Evolutionary conservation across 2,888 invertebrate genomes (phyloP).

Genomic region (Tachina grossa): DNA sequence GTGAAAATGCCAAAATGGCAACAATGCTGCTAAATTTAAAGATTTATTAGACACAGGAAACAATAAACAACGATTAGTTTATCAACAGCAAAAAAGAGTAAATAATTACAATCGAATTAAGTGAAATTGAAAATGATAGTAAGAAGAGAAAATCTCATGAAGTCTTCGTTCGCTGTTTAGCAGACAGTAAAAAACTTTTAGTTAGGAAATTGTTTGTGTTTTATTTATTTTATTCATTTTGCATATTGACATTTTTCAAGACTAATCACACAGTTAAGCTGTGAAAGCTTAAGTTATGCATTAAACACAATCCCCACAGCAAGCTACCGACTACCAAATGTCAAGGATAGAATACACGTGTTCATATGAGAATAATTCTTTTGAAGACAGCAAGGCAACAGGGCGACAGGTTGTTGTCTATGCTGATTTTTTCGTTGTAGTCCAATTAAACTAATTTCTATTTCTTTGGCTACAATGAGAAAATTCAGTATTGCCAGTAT

Average conservation of each 20-base stretch:
- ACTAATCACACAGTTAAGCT: not conserved
- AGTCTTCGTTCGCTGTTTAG: constrained; percentile 9
- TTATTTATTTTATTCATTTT: constrained; percentile 23
- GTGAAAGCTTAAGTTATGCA: too few species aligned
- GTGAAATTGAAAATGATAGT: constrained; percentile 14
- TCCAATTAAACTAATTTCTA: too few species aligned
- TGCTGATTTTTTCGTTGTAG: too few species aligned
- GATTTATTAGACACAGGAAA: constrained; percentile 43
- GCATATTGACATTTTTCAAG: constrained; percentile 2
- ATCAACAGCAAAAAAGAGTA: constrained; percentile 37
- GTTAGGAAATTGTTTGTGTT: constrained; percentile 24
- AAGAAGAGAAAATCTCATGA: not conserved
- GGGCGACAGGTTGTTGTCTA: too few species aligned
- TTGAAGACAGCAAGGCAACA: too few species aligned
- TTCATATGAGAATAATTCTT: too few species aligned
- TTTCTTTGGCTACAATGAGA: too few species aligned
- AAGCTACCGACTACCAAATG: too few species aligned
- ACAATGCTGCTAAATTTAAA: constrained; percentile 33
- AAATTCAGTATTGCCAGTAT: too few species aligned
- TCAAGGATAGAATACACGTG: too few species aligned
- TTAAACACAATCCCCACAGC: too few species aligned
- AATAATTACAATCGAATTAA: constrained; percentile 45
- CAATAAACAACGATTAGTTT: constrained; percentile 43
- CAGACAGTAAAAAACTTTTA: constrained; percentile 42
- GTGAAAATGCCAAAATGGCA: too few species aligned